A percentile compares a stretch with the other conserved stretches of the same genome.
Conservation (phyloP, 2,113 vertebrate genomes). For the Recurvirostra avosetta region DNA sequence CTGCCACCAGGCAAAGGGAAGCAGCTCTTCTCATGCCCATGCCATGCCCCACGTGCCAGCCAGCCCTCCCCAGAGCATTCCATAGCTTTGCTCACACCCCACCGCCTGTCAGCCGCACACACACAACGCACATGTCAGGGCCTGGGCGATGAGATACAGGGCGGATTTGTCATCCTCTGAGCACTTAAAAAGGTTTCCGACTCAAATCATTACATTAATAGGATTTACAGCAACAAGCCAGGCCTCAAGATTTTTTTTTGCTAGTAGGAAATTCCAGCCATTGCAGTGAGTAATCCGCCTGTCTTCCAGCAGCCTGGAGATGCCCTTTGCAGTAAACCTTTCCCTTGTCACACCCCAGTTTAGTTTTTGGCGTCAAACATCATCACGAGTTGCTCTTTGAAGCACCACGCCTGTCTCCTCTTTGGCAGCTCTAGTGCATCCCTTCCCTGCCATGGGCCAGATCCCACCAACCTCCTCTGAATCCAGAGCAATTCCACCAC, state of each 20-base stretch:
- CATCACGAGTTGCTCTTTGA: neutral
- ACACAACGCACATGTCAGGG: neutral
- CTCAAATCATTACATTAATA: neutral
- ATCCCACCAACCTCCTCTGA: neutral
- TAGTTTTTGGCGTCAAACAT: neutral
- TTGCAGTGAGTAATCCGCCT: neutral
- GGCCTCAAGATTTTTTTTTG: slow-evolving; percentile 12
- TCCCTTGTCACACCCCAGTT: slow-evolving; percentile 11
- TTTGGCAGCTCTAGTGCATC: neutral
- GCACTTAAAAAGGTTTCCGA: neutral
- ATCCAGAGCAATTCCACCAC: neutral
- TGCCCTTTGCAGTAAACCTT: slow-evolving; percentile 41
- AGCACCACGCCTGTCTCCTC: neutral
- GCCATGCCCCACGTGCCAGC: rapidly evolving
- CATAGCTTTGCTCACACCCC: neutral
- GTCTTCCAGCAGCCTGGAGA: slow-evolving; percentile 8
- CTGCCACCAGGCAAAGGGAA: neutral
- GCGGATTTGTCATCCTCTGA: neutral
- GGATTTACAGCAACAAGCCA: neutral
- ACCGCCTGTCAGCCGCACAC: neutral
- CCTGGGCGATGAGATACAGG: neutral
- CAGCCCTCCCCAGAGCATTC: neutral
- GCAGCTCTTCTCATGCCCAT: neutral
- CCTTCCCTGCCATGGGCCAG: neutral
- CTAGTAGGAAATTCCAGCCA: slow-evolving; percentile 19